Percentiles rank a stretch among this genome's conserved stretches.
These are phyloP conservation scores for Caradrina kadenii DNA, from an alignment of 2,888 invertebrate species.

Conservation along the genomic window DNA sequence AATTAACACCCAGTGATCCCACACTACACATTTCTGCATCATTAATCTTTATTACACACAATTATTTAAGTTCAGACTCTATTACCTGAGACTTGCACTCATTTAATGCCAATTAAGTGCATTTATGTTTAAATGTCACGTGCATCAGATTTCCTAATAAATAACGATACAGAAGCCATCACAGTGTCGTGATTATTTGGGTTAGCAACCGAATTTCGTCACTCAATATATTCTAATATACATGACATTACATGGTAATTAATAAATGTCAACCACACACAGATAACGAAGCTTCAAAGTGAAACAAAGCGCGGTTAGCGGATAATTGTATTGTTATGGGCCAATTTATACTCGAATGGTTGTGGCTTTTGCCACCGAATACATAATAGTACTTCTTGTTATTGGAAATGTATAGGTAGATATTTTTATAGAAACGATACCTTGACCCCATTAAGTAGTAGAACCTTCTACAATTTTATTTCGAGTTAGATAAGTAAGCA, in stretches of 20 bases:
- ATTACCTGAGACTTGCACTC: slow-evolving; percentile 37
- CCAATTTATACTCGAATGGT: slow-evolving; percentile 19
- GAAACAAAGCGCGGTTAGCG: slow-evolving; percentile 17
- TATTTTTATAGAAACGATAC: neutral
- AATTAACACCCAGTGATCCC: slow-evolving; percentile 8
- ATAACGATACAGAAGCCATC: slow-evolving; percentile 57
- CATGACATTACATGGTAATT: slow-evolving; percentile 66
- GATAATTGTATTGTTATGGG: slow-evolving; percentile 38
- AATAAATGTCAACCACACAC: slow-evolving; percentile 65
- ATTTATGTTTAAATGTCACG: slow-evolving; percentile 62
- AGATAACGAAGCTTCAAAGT: slow-evolving; percentile 25
- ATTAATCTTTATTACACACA: slow-evolving; percentile 42
- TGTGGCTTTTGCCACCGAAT: slow-evolving; percentile 17
- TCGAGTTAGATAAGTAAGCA: too few species aligned
- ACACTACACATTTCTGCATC: slow-evolving; percentile 3
- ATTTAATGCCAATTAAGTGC: slow-evolving; percentile 16
- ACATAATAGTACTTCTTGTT: neutral
- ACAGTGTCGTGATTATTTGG: slow-evolving; percentile 59
- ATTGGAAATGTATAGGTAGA: neutral
- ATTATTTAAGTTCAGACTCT: slow-evolving; percentile 30
- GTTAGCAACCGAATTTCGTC: slow-evolving; percentile 69
- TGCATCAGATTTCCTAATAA: slow-evolving; percentile 65
- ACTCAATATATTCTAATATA: slow-evolving; percentile 67
- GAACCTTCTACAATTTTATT: too few species aligned
- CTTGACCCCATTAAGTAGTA: neutral